Base-by-base conservation (phyloP, 53 echinoderm and acorn worm genomes). In the Pentamera pediparva region DNA sequence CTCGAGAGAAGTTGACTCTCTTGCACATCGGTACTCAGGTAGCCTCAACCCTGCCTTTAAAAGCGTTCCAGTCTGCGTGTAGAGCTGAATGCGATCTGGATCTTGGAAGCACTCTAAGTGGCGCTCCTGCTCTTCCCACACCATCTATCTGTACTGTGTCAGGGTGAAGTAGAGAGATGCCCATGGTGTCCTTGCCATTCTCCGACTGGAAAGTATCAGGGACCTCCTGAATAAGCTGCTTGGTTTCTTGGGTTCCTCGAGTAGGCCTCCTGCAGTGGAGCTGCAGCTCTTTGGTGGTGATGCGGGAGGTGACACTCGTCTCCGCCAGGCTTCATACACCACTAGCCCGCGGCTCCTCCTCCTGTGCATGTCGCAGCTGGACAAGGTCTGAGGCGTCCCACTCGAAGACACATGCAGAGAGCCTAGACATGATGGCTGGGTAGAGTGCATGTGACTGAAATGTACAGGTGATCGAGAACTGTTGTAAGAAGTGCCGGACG, bases 401-500 rank as follows among this genome's bases (percentile, higher is more conserved):
- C 33, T 53, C 63, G 25, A 82, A 82, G 37, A 89, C 65, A 55
- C 75, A 51, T 4, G 65, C 21, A 0, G 65, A 65, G 15, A 65
- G 27, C 4, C 65, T 8, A 29, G 65, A 41, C 41, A 65, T 65
- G 25, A 65, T 41, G 5, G 45, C 10, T 39, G 62, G 27, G 73
- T 91, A 87, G 39, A 91, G 70, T 20, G 79, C 83, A 48, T 91
- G 84, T 2, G 76, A 59, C 12, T 84, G 62, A 2, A 78, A 78
- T 20, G 85, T 77, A 60, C 87, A 85, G n/a, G 61, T 76, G 12
- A 55, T 36, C n/a, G 86, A 60, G 63, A 85, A 70, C 56, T 85
- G 55, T 33, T 79, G 74, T 80, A 88, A 85, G 61, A 85, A 84
- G 51, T 87, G 87, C 84, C 78, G 84, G 69, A 84, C 76, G 62